Evolutionary conservation across 2,797 vertebrate species (phyloP), one percentile per base, ranked within the genome.

Genomic region (Pipistrellus nathusii): DNA sequence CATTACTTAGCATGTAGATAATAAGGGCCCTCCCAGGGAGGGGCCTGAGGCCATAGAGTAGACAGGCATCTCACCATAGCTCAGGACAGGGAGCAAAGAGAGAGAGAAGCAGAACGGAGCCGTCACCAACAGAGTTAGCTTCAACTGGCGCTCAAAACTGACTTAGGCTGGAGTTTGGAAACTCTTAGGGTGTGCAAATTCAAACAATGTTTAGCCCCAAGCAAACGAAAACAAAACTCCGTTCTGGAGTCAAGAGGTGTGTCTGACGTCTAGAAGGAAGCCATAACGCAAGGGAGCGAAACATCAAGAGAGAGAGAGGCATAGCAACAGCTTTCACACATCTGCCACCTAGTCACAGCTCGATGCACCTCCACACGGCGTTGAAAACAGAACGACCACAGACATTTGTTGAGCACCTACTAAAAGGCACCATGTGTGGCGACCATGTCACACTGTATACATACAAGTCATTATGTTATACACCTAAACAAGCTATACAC

Each of bases 161-260:
- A 87, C 38, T 21, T 41, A 48, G 57, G 51, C 32, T 53, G 15
- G 44, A 44, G 8, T 92, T 81, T 81, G 83, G 84, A 85, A 84
- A 73, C 87, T 81, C 38, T 88, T 48, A 85, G 6, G 6, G 30
- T 66, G 4, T 78, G 53, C 4, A 10, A 85, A 78, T 93, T 84
- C 59, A 94, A 30, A 41, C 27, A 84, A 57, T 1, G 27, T 83
- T 73, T 62, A 92, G 59, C 32, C 7, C 81, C 68, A 94, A 44
- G 48, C 38, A 77, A 94, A 75, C 10, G 64, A 91, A 94, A 68
- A 51, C 25, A 32, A 68, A 90, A 81, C 76, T 84, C 64, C 85
- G 15, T 75, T 85, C 25, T 88, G 32, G 75, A 27, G 1, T n/a
- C 10, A 23, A 48, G 48, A 83, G 41, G 68, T 41, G 35, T 41